A percentile compares a stretch with the other conserved stretches of the same genome.
phyloP scores from a whole-genome alignment of 1,140 invertebrate genomes.

The Hycleus phaleratus region DNA sequence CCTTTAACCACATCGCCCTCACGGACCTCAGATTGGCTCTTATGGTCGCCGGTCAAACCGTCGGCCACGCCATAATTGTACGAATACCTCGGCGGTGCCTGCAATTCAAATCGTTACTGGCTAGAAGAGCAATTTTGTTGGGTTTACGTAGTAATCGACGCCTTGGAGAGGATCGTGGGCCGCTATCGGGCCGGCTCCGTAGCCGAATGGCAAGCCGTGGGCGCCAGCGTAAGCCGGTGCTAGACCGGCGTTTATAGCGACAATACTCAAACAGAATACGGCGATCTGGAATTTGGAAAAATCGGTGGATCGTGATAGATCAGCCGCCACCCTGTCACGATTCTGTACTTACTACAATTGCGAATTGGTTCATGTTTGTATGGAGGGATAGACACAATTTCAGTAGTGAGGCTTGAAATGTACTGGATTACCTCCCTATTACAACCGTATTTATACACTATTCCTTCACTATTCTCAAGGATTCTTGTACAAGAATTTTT shows the following conservation, averaged over 20 bases:
- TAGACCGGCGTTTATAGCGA: slow-evolving; percentile 15
- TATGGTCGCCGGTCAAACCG: slow-evolving; percentile 47
- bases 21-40: slow-evolving; percentile 47
- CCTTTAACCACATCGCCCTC: slow-evolving; percentile 57
- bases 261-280: background rate
- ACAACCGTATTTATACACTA: too few species aligned
- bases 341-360: too few species aligned
- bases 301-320: background rate
- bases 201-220: slow-evolving; percentile 6
- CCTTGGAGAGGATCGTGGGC: slow-evolving; percentile 41
- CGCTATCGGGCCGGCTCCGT: slow-evolving; percentile 29
- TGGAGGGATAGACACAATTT: too few species aligned
- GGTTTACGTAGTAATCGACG: slow-evolving; percentile 15
- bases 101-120: slow-evolving; percentile 1
- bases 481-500: too few species aligned
- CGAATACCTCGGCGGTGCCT: slow-evolving; percentile 46
- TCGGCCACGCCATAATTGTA: slow-evolving; percentile 49
- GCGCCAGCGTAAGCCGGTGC: slow-evolving; percentile 10
- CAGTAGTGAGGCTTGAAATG: too few species aligned
- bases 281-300: slow-evolving; percentile 2
- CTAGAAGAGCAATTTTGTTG: background rate
- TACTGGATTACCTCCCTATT: too few species aligned
- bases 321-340: too few species aligned
- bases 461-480: too few species aligned
- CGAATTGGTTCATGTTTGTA: too few species aligned